Conservation (phyloP, 2,797 vertebrate species). For the Mycteria americana region DNA sequence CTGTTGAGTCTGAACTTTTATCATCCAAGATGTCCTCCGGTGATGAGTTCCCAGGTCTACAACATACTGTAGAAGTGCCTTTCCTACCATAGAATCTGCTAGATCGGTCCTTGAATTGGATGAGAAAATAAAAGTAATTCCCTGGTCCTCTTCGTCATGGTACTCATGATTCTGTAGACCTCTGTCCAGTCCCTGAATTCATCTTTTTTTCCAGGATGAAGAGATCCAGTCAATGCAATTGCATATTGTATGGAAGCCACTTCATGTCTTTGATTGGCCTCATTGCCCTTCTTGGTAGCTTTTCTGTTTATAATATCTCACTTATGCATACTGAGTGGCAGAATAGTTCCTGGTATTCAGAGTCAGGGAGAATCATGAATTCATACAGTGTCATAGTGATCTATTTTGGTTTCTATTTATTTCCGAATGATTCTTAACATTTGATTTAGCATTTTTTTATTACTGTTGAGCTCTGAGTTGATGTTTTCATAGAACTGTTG, state of each 20-base stretch:
- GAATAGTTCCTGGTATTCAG: not conserved
- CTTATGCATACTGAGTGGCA: not conserved
- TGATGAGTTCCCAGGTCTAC: not conserved
- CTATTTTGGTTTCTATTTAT: slow-evolving; percentile 1
- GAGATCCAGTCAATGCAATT: not conserved
- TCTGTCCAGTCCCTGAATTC: not conserved
- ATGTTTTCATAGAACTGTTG: not conserved
- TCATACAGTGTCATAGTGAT: not conserved
- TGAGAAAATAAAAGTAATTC: not conserved
- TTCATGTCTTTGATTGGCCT: not conserved
- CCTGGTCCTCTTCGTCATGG: not conserved
- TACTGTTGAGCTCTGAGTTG: not conserved
- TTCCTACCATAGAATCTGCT: not conserved
- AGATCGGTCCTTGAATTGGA: not conserved
- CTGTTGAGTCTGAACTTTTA: not conserved
- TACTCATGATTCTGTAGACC: not conserved
- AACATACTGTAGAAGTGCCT: not conserved
- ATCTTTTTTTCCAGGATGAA: too few relatives aligned
- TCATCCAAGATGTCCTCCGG: not conserved
- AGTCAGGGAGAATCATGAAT: not conserved
- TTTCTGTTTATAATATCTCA: not conserved
- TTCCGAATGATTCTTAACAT: slow-evolving; percentile 6
- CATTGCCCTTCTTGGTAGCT: not conserved
- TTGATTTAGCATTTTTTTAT: slow-evolving; percentile 1
- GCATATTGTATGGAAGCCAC: not conserved